Conservation (phyloP, 2,888 invertebrate genomes). For the Lithophane socia region DNA sequence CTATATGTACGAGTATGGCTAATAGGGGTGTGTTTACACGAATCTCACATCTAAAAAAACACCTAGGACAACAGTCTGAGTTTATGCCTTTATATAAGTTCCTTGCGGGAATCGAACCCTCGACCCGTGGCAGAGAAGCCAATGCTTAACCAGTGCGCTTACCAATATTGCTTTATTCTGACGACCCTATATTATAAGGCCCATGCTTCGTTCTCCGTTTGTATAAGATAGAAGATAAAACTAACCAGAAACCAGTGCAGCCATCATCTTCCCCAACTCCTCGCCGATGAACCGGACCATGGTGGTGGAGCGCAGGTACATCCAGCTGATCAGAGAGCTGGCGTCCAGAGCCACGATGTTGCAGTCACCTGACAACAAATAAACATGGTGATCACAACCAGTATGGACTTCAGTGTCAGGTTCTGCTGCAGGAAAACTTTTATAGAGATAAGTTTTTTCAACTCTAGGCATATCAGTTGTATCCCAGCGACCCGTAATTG, state of each 20-base stretch:
- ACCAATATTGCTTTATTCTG: background rate
- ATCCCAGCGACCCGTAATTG: background rate
- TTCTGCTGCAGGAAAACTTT: background rate
- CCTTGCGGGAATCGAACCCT: background rate
- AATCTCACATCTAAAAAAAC: background rate
- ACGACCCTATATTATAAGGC: background rate
- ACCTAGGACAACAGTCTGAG: background rate
- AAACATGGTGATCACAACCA: background rate
- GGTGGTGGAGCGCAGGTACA: constrained; percentile 84
- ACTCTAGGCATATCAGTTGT: background rate
- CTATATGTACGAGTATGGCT: background rate
- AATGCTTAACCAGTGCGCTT: background rate
- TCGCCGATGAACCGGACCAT: constrained; percentile 85
- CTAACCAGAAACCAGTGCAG: constrained; percentile 75
- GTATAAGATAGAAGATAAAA: background rate
- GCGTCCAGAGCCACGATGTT: constrained; percentile 85
- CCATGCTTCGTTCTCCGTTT: background rate
- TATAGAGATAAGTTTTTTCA: background rate
- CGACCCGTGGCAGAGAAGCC: background rate
- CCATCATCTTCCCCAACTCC: constrained; percentile 79
- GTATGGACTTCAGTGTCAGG: background rate
- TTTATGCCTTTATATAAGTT: background rate
- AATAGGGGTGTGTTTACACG: background rate
- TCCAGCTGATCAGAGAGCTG: constrained; percentile 81
- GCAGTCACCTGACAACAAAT: constrained; percentile 70